Evolutionary conservation across 2,113 vertebrate genomes (phyloP).

Genomic region (Neolamprologus tretocephalus): DNA sequence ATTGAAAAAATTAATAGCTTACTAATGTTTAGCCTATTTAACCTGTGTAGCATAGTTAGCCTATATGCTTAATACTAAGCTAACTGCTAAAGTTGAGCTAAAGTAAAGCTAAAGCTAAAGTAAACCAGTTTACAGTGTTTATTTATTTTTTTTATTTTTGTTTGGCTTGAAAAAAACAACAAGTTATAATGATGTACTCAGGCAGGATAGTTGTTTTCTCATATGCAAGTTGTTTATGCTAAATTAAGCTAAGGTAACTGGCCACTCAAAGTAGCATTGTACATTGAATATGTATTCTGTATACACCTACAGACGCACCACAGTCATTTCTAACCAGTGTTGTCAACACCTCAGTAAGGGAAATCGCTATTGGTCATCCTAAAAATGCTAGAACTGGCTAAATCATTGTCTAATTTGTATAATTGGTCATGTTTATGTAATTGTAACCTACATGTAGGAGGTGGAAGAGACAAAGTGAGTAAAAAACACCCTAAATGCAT

Average conservation of each 20-base stretch:
- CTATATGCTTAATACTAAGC: neutral
- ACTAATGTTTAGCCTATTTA: neutral
- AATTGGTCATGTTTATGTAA: neutral
- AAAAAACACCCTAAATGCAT: neutral
- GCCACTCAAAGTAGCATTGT: neutral
- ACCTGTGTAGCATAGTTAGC: neutral
- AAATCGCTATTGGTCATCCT: neutral
- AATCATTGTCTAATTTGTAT: neutral
- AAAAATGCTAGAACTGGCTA: neutral
- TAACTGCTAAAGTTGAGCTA: neutral
- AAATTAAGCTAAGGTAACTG: neutral
- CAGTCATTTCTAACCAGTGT: neutral
- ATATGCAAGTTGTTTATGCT: neutral
- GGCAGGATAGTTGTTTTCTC: neutral
- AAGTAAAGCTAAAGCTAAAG: neutral
- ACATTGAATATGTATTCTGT: neutral
- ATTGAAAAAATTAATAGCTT: neutral
- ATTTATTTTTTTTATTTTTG: neutral
- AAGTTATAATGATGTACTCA: neutral
- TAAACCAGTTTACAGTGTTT: neutral
- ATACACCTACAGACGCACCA: neutral
- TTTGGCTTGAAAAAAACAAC: neutral
- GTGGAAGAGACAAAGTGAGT: neutral
- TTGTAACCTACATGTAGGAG: neutral
- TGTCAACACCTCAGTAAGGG: neutral